Evolutionary conservation across 2,888 invertebrate genomes (phyloP), one percentile per base, ranked within the genome.

Genomic region (Drosophila leonis): DNA sequence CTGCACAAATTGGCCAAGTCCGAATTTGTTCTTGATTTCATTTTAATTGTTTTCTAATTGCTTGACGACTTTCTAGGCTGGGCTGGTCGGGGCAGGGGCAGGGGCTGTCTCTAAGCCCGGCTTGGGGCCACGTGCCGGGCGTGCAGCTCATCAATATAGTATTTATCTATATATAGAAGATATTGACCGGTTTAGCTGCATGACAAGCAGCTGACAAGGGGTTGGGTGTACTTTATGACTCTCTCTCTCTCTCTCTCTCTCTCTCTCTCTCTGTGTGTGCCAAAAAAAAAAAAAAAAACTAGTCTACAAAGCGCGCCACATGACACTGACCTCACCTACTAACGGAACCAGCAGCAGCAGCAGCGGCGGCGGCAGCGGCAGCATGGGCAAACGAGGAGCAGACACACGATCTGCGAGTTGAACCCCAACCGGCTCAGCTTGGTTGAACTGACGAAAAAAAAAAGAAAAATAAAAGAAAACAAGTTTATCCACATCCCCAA

Each of bases 301-400:
- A 86, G 86, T 86, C 90, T 82, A 90, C 69, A 76, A 79, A 76
- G 85, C 87, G 65, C 88, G 80, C 86, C 80, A 82, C 86, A 90
- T 90, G 87, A 80, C 82, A 91, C 91, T 91, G 91, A 91, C 91
- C 91, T 91, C 92, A 91, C 92, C 91, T 91, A 91, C 91, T 88
- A 90, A 82, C 83, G 81, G 88, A 82, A 83, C 74, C 84, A 78
- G 60, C 18, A 57, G 63, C 18, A 9, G 55, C 48, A 39, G 65
- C 37, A 75, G 68, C 27, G 27, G 60, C 6, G 37, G 54, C 13
- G 2, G 51, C 49, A 31, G 63, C 41, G 20, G 64, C 37, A 10
- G 49, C 35, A 20, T 52, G 31, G 51, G 51, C 51, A 35, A 51
- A 62, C 41, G 56, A 52, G 63, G 56, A 62, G 71, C 44, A 42